phyloP scores from a whole-genome alignment of 2,888 invertebrate genomes.

The Marasmarcha lunaedactyla region DNA sequence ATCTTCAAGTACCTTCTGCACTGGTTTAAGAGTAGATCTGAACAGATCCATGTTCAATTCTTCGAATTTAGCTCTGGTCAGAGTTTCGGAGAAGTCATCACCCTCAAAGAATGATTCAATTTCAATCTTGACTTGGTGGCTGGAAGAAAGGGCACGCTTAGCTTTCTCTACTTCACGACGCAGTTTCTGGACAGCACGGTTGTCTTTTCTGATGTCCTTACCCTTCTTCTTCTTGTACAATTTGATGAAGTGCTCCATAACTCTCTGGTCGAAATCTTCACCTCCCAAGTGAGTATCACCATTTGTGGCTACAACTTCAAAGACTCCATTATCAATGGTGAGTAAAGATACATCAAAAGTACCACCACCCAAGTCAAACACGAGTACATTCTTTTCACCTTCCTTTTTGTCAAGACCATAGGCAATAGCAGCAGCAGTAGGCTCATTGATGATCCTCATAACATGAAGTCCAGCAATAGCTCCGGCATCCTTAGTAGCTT shows the following conservation, averaged over 20 bases:
- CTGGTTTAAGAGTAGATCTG: conserved; percentile 94
- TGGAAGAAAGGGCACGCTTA: conserved; percentile 93
- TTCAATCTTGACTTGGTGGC: conserved; percentile 97
- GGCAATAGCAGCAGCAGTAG: conserved; percentile 96
- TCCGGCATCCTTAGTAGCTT: conserved; percentile 99
- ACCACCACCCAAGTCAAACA: conserved; percentile 99
- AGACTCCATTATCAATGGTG: conserved; percentile 98
- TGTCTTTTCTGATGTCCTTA: conserved; percentile 95
- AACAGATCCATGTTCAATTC: conserved; percentile 95
- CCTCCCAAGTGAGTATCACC: conserved; percentile 99
- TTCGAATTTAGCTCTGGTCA: conserved; percentile 98
- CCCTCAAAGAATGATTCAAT: conserved; percentile 99
- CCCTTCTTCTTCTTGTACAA: conserved; percentile 99
- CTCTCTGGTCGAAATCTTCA: conserved; percentile 98
- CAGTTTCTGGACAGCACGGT: conserved; percentile 94
- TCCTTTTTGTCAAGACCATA: conserved; percentile 97
- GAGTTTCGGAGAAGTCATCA: conserved; percentile 97
- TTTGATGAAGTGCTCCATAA: conserved; percentile 99
- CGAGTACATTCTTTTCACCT: conserved; percentile 97
- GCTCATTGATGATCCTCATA: conserved; percentile 98
- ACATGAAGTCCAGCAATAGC: conserved; percentile 92
- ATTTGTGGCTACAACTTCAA: conserved; percentile 92
- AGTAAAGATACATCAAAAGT: conserved; percentile 98
- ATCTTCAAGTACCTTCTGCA: conserved; percentile 96
- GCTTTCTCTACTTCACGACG: conserved; percentile 98